These are phyloP conservation scores for Onthophagus sagittarius DNA, from an alignment of 2,888 invertebrate genomes.

Conservation along the genomic window DNA sequence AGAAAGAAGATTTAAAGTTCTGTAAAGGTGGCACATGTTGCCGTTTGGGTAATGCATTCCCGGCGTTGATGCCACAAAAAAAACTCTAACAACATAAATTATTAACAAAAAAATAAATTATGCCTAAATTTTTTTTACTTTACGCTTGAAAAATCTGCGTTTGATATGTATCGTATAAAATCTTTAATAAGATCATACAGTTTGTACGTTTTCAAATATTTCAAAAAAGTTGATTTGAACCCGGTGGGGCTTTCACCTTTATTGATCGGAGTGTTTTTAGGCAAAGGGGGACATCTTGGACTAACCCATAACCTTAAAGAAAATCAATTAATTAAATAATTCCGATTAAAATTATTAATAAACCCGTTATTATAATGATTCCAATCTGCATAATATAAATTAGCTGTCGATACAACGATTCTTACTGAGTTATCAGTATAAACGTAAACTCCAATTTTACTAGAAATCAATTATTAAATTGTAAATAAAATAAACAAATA, in stretches of 20 bases:
- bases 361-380: slow-evolving; percentile 89
- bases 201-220: slow-evolving; percentile 74
- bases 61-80: slow-evolving; percentile 80
- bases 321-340: neutral
- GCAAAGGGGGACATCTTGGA: slow-evolving; percentile 67
- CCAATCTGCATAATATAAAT: slow-evolving; percentile 90
- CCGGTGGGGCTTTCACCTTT: slow-evolving; percentile 78
- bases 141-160: slow-evolving; percentile 75
- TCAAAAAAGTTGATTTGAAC: slow-evolving; percentile 74
- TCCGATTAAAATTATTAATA: no score
- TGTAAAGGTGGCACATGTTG: slow-evolving; percentile 50
- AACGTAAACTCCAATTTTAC: slow-evolving; percentile 83
- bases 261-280: slow-evolving; percentile 51
- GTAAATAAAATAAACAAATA: slow-evolving; percentile 20
- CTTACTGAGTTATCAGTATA: slow-evolving; percentile 79
- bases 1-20: slow-evolving; percentile 60
- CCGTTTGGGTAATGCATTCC: slow-evolving; percentile 61
- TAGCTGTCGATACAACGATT: slow-evolving; percentile 87
- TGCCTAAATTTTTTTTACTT: slow-evolving; percentile 61
- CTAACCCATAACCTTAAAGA: slow-evolving; percentile 83
- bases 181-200: slow-evolving; percentile 60
- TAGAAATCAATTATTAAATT: slow-evolving; percentile 37
- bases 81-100: slow-evolving; percentile 60
- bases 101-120: neutral
- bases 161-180: slow-evolving; percentile 71